A percentile compares a stretch with the other conserved stretches of the same genome.
phyloP scores from a whole-genome alignment of 2,888 invertebrate genomes.

The Drosophila atripex region DNA sequence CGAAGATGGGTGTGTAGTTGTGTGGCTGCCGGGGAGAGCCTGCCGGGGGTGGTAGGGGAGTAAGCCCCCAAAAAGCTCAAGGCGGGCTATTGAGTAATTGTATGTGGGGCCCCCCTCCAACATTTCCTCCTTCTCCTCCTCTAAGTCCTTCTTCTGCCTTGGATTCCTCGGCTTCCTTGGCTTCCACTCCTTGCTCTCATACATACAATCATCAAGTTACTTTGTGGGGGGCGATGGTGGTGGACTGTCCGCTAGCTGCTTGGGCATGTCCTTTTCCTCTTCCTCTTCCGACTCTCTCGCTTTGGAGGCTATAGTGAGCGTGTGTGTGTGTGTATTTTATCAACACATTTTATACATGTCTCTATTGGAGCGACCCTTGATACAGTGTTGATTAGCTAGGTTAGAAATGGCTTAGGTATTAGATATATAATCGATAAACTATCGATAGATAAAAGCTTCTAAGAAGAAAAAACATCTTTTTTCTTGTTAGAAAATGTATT shows the following conservation, averaged over 20 bases:
- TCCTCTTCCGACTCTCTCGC: slow-evolving; percentile 29
- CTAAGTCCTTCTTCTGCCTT: slow-evolving; percentile 18
- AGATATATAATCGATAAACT: not conserved
- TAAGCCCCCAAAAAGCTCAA: slow-evolving; percentile 76
- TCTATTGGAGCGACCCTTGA: slow-evolving; percentile 36
- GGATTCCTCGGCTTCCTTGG: slow-evolving; percentile 32
- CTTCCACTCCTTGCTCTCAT: slow-evolving; percentile 33
- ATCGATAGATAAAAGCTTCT: not conserved
- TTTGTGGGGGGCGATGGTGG: slow-evolving; percentile 25
- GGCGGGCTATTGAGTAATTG: slow-evolving; percentile 73
- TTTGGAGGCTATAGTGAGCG: slow-evolving; percentile 10
- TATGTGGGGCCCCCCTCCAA: slow-evolving; percentile 43
- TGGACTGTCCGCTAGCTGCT: slow-evolving; percentile 72
- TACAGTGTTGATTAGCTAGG: slow-evolving; percentile 13
- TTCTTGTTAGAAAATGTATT: not conserved
- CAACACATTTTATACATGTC: slow-evolving; percentile 53
- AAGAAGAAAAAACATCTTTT: not conserved
- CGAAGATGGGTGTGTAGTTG: slow-evolving; percentile 52
- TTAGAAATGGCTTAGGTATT: not conserved
- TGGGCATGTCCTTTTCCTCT: slow-evolving; percentile 67
- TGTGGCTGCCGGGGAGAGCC: not conserved
- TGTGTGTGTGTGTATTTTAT: slow-evolving; percentile 44
- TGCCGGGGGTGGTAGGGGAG: slow-evolving; percentile 44
- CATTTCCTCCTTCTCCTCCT: slow-evolving; percentile 3
- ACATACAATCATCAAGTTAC: slow-evolving; percentile 74